Percentiles rank a stretch among this genome's conserved stretches.
Evolutionary conservation across 2,797 vertebrate genomes (phyloP).

Genomic region (Taeniopygia guttata): DNA sequence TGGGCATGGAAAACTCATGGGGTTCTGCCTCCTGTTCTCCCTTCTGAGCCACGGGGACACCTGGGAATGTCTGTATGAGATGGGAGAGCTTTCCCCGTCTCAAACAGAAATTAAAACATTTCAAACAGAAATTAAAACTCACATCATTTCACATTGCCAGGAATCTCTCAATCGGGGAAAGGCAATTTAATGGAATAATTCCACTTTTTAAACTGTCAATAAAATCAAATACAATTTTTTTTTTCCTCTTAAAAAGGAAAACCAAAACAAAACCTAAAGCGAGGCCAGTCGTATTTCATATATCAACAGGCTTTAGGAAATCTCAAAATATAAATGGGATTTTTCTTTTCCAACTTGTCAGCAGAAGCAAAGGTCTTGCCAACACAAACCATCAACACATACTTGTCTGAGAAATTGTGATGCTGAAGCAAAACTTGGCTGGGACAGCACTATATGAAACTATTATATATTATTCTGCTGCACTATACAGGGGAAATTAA

Average conservation of each 20-base stretch:
- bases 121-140: not conserved
- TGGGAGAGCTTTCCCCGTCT: not conserved
- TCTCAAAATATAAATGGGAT: slow-evolving; percentile 67
- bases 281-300: slow-evolving; percentile 44
- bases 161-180: not conserved
- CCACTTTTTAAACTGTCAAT: not conserved
- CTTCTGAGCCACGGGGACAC: not conserved
- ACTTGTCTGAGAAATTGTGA: slow-evolving; percentile 63
- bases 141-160: not conserved
- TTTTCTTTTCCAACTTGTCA: slow-evolving; percentile 68
- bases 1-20: accelerated
- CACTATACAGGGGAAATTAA: not conserved
- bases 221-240: not conserved
- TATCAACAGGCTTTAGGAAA: slow-evolving; percentile 67
- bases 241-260: not conserved
- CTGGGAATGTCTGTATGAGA: accelerated
- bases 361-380: slow-evolving; percentile 61
- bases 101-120: not conserved
- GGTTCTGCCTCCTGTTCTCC: not conserved
- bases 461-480: slow-evolving; percentile 47
- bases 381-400: slow-evolving; percentile 68
- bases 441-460: slow-evolving; percentile 10
- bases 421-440: slow-evolving; percentile 58
- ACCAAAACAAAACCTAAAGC: not conserved
- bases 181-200: not conserved